phyloP scores from a whole-genome alignment of 2,888 invertebrate genomes.

The Lepidochrysops patricia region DNA sequence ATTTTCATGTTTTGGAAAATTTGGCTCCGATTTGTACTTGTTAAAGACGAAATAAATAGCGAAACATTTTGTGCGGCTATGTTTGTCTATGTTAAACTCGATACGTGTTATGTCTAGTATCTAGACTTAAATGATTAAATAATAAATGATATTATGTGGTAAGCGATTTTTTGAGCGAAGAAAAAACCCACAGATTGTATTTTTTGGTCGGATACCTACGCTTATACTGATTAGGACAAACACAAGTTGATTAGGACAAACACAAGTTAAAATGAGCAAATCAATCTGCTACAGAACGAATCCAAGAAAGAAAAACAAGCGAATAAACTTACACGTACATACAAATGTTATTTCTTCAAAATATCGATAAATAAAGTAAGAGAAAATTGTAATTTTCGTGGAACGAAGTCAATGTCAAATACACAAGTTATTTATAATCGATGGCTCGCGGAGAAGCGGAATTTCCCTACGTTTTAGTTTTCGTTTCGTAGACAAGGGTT shows the following conservation, averaged over 20 bases:
- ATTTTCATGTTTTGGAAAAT: no score
- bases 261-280: no score
- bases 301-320: no score
- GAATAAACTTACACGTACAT: not conserved
- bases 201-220: no score
- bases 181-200: no score
- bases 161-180: no score
- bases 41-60: not conserved
- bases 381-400: not conserved
- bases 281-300: no score
- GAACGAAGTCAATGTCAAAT: not conserved
- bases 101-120: not conserved
- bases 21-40: not conserved
- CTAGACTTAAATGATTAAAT: no score
- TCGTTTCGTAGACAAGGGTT: constrained; percentile 3
- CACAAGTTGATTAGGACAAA: no score
- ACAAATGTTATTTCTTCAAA: not conserved
- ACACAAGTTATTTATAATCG: not conserved
- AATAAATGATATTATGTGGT: no score
- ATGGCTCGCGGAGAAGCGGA: not conserved
- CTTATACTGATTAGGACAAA: no score
- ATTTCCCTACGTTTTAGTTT: constrained; percentile 6
- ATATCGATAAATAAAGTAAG: not conserved
- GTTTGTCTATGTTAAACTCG: not conserved
- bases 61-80: no score